Evolutionary conservation across 2,113 vertebrate genomes (phyloP).

Genomic region (Callipepla californica): DNA sequence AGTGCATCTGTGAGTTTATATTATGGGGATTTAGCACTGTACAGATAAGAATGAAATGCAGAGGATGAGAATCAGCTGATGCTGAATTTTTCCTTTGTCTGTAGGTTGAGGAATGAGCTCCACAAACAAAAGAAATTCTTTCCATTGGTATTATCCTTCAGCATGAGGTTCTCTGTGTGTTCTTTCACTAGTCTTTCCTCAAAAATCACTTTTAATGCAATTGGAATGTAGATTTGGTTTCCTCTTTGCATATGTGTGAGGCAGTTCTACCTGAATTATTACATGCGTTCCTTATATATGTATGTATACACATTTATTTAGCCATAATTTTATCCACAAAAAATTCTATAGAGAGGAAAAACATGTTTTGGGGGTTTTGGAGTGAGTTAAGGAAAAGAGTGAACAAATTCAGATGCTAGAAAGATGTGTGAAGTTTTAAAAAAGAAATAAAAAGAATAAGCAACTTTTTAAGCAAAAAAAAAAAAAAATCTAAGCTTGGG

Average conservation of each 20-base stretch:
- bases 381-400: not conserved
- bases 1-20: not conserved
- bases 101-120: not conserved
- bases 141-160: not conserved
- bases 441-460: not conserved
- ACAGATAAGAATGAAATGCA: not conserved
- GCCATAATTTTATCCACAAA: not conserved
- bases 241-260: not conserved
- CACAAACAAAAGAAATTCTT: not conserved
- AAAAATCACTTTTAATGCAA: not conserved
- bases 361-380: not conserved
- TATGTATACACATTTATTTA: not conserved
- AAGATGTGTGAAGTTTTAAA: not conserved
- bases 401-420: not conserved
- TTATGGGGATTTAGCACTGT: not conserved
- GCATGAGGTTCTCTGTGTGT: not conserved
- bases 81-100: not conserved
- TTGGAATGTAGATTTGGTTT: not conserved
- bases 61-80: not conserved
- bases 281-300: not conserved
- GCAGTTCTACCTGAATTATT: not conserved
- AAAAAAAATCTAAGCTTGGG: not conserved
- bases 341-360: accelerated
- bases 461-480: not conserved
- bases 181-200: not conserved